A percentile compares a stretch with the other conserved stretches of the same genome.
Evolutionary conservation across 2,888 invertebrate genomes (phyloP).

Genomic region (Meteorus cinctellus): DNA sequence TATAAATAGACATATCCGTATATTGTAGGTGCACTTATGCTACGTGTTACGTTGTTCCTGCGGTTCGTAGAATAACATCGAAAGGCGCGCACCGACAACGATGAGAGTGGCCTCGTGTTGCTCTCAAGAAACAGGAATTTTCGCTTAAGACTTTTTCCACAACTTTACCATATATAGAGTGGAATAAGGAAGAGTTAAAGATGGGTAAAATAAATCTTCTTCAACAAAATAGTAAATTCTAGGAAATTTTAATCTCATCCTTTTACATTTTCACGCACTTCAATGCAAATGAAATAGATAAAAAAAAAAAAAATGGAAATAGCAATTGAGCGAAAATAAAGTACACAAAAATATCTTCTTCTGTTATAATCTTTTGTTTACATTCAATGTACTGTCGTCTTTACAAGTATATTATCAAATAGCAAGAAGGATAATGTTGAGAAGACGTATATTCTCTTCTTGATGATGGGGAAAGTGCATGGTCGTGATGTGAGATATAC

Average conservation of each 20-base stretch:
- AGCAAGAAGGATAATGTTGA: not conserved
- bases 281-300: not conserved
- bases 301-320: too few relatives aligned
- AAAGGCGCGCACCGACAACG: conserved; percentile 7
- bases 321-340: not conserved
- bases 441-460: conserved; percentile 13
- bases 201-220: not conserved
- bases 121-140: conserved; percentile 62
- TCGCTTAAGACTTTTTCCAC: conserved; percentile 56
- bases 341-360: not conserved
- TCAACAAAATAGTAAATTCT: not conserved
- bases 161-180: not conserved
- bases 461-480: conserved; percentile 37
- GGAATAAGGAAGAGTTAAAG: not conserved
- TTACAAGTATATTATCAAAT: conserved; percentile 2
- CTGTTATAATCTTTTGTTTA: not conserved
- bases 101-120: conserved; percentile 49
- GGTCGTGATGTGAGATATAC: conserved; percentile 12
- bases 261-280: not conserved
- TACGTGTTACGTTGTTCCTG: conserved; percentile 57
- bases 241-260: not conserved
- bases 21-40: conserved; percentile 19
- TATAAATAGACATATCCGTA: conserved; percentile 40
- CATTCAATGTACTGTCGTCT: not conserved
- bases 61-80: conserved; percentile 58